A percentile compares a stretch with the other conserved stretches of the same genome.
phyloP scores from a whole-genome alignment of 1,140 invertebrate genomes.

The Brachionus sp. region DNA sequence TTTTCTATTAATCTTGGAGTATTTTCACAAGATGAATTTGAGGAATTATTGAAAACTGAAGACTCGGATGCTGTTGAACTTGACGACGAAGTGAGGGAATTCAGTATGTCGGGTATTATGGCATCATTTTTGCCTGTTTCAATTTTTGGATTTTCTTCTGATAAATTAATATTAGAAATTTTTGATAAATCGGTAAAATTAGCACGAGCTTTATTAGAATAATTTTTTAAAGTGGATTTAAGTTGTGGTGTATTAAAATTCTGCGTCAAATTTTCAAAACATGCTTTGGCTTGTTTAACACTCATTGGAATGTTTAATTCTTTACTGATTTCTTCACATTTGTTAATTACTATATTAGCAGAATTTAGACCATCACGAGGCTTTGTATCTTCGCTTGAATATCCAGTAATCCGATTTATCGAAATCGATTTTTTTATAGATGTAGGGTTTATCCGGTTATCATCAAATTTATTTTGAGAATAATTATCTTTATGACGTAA shows the following conservation, averaged over 20 bases:
- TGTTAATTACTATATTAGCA: background rate
- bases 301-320: slow-evolving; percentile 13
- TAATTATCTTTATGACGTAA: background rate
- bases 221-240: background rate
- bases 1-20: background rate
- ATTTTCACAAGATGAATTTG: background rate
- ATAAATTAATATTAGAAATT: background rate
- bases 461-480: background rate
- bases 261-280: slow-evolving; percentile 5
- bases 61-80: background rate
- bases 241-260: background rate
- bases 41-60: background rate
- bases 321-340: slow-evolving; percentile 15
- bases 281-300: slow-evolving; percentile 31
- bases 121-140: background rate
- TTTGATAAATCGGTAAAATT: background rate
- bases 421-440: background rate
- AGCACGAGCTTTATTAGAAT: background rate
- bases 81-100: slow-evolving; percentile 27
- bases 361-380: background rate
- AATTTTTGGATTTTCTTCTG: background rate
- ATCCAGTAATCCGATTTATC: background rate
- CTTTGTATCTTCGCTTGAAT: background rate
- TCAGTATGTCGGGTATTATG: background rate
- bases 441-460: background rate